Evolutionary conservation across 2,113 vertebrate species (phyloP), one percentile per base, ranked within the genome.

Genomic region (Corydoras sp.): DNA sequence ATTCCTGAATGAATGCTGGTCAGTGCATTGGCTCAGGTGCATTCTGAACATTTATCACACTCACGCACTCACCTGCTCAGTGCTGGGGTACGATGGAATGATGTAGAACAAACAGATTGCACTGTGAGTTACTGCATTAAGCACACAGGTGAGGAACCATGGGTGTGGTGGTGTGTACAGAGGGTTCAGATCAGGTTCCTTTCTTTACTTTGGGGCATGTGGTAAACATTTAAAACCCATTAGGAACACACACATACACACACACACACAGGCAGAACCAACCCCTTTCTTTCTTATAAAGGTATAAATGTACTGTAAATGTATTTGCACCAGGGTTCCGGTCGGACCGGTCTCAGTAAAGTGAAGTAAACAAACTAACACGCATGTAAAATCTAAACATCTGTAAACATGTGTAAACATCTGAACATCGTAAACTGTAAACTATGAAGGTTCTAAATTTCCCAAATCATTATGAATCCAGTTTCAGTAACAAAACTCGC

Each of bases 341-440:
- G 73, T 73, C 76, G 67, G n/a, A 67, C 75, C 58, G 48, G 49
- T 65, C 69, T 56, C 65, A 65, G 76, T 73, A 61, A 10, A 71
- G 24, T 32, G 61, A 74, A 53, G n/a, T 14, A 15, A 53, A 69
- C 9, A 50, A 9, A 55, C 43, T 9, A 10, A 53, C 53, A 58
- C 68, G 51, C 54, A 31, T n/a, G 14, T 13, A 5, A 12, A 56
- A 12, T 3, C 10, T 53, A 35, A 35, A 35, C 6, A 35, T 35
- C 3, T 35, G 32, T 35, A 35, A 35, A 35, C 32, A n/a, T n/a
- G n/a, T n/a, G n/a, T n/a, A n/a, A n/a, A n/a, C n/a, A n/a, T n/a
- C n/a, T n/a, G n/a, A n/a, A n/a, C n/a, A n/a, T n/a, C n/a, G n/a
- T n/a, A n/a, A n/a, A n/a, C n/a, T n/a, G n/a, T n/a, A n/a, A n/a